Evolutionary conservation across 1,140 invertebrate species (phyloP).

Genomic region (Aphidius ervi): DNA sequence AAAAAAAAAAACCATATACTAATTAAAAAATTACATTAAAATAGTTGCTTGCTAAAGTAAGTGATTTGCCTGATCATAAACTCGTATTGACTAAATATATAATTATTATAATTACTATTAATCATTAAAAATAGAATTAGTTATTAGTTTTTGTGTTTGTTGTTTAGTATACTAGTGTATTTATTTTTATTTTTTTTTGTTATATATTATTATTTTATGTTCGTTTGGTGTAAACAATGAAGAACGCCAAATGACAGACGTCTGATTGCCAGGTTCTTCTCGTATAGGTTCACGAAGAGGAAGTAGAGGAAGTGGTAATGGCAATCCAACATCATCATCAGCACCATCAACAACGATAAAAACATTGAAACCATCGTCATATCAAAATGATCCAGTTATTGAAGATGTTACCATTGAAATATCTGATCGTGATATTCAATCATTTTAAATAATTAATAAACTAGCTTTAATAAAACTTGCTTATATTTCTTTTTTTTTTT

Average conservation of each 20-base stretch:
- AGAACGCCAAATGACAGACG: conserved; percentile 39
- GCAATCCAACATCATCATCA: conserved; percentile 60
- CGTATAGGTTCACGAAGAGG: conserved; percentile 63
- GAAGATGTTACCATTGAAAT: conserved; percentile 60
- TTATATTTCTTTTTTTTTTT: no score
- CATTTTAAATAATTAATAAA: no score
- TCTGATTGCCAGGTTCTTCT: conserved; percentile 59
- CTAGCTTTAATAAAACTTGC: no score
- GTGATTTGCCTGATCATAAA: conserved; percentile 26
- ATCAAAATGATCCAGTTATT: conserved; percentile 49
- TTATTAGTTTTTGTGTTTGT: conserved; percentile 4
- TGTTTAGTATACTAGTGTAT: conserved; percentile 1
- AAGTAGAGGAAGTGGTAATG: conserved; percentile 60
- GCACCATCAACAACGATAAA: conserved; percentile 56
- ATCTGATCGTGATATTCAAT: conserved; percentile 33
- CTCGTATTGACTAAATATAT: conserved; percentile 18
- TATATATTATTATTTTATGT: neutral
- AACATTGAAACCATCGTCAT: conserved; percentile 48
- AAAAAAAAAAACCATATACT: neutral
- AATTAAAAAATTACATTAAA: conserved; percentile 6
- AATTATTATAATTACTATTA: conserved; percentile 5
- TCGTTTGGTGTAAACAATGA: conserved; percentile 4
- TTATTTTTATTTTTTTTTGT: conserved; percentile 1
- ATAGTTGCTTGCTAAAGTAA: conserved; percentile 46
- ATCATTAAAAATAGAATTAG: neutral